phyloP scores from a whole-genome alignment of 2,888 invertebrate genomes.

The Spatulosminthurus flaviceps region DNA sequence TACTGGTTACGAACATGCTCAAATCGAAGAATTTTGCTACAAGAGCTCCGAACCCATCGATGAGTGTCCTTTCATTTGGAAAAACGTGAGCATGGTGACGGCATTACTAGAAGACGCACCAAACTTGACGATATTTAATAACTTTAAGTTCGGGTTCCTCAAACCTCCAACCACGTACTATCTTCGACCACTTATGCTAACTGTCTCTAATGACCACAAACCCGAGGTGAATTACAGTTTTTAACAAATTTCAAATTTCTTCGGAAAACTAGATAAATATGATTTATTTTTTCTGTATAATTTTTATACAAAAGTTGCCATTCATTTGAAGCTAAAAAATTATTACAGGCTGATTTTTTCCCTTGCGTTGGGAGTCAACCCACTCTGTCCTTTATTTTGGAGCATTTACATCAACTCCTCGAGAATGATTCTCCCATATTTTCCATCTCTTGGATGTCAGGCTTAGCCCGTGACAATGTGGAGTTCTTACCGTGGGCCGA shows the following conservation, averaged over 20 bases:
- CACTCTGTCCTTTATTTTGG: slow-evolving; percentile 34
- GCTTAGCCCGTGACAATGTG: slow-evolving; percentile 41
- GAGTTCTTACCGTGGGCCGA: slow-evolving; percentile 42
- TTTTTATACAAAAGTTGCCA: too few species aligned
- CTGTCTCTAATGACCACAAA: slow-evolving; percentile 28
- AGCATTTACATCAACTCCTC: slow-evolving; percentile 24
- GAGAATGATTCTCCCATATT: slow-evolving; percentile 26
- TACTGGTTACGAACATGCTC: slow-evolving; percentile 64
- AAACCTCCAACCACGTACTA: slow-evolving; percentile 40
- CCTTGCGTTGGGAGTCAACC: slow-evolving; percentile 40
- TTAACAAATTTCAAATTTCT: too few species aligned
- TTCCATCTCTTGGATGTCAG: slow-evolving; percentile 35
- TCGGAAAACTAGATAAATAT: too few species aligned
- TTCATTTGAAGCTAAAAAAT: too few species aligned
- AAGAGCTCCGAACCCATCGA: slow-evolving; percentile 60
- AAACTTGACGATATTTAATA: slow-evolving; percentile 38
- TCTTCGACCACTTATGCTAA: slow-evolving; percentile 36
- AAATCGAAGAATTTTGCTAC: slow-evolving; percentile 54
- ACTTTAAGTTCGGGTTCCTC: slow-evolving; percentile 41
- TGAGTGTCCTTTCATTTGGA: slow-evolving; percentile 58
- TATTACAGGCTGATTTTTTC: too few species aligned
- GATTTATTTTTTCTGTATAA: too few species aligned
- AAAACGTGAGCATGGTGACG: slow-evolving; percentile 43
- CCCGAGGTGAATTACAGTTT: slow-evolving; percentile 38
- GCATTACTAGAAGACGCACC: slow-evolving; percentile 46